These are phyloP conservation scores for Sinocyclocheilus anophthalmus DNA, from an alignment of 2,113 vertebrate species.

Conservation along the genomic window DNA sequence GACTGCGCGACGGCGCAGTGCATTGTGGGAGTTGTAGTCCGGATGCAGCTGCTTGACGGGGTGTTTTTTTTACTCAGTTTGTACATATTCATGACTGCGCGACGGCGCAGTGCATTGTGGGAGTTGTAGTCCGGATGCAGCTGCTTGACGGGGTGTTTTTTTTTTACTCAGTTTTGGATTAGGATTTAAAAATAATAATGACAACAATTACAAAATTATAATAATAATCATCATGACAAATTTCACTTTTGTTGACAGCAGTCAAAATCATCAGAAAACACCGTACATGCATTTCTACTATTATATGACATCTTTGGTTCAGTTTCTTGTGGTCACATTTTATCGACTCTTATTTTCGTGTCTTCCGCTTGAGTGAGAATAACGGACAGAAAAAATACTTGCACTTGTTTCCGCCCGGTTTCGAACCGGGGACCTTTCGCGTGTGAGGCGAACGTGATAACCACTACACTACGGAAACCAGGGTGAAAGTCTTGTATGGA, in stretches of 20 bases:
- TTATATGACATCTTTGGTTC: not conserved
- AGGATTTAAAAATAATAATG: too few relatives aligned
- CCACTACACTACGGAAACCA: conserved; percentile 75
- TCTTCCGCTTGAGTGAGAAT: not conserved
- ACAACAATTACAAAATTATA: not conserved
- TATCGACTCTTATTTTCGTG: not conserved
- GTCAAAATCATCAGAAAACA: not conserved
- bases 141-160: not conserved
- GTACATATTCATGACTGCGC: not conserved
- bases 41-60: not conserved
- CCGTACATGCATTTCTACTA: not conserved
- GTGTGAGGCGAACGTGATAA: conserved; percentile 70
- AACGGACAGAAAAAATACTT: not conserved
- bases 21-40: conserved; percentile 4
- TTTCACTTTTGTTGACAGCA: not conserved
- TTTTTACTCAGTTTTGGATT: not conserved
- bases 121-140: not conserved
- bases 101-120: not conserved
- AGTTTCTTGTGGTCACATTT: not conserved
- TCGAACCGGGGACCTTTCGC: conserved; percentile 74
- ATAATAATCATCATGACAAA: not conserved
- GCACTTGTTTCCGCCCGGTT: conserved; percentile 69
- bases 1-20: not conserved
- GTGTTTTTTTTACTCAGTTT: not conserved
- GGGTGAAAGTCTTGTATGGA: fast-evolving